Evolutionary conservation across 2,113 vertebrate genomes (phyloP).

Genomic region (Anhinga rufa): DNA sequence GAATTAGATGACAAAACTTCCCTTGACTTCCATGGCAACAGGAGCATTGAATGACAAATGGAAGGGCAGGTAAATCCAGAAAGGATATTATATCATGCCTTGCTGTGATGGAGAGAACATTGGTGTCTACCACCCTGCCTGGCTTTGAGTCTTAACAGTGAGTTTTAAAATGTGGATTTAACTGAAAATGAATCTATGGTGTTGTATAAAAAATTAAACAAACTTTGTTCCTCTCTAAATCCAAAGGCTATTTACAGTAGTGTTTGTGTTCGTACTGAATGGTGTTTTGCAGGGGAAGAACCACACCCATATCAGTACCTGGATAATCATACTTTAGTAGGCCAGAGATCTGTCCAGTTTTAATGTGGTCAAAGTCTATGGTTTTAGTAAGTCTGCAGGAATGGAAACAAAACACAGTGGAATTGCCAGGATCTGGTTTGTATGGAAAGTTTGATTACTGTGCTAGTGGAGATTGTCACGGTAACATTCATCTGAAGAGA

Average conservation of each 20-base stretch:
- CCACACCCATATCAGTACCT: neutral
- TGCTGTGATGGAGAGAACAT: neutral
- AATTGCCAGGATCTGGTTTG: neutral
- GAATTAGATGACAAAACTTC: neutral
- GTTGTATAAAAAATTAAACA: neutral
- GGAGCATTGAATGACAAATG: neutral
- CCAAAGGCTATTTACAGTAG: neutral
- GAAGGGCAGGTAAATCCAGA: neutral
- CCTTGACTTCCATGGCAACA: neutral
- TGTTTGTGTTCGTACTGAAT: neutral
- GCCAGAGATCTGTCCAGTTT: neutral
- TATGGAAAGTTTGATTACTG: neutral
- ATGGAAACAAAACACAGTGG: neutral
- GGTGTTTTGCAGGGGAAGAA: accelerated
- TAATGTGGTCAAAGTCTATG: neutral
- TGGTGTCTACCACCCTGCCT: neutral
- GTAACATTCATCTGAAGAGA: neutral
- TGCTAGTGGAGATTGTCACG: neutral
- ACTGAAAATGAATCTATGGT: neutral
- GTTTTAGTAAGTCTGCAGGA: neutral
- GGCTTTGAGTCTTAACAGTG: neutral
- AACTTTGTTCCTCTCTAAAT: neutral
- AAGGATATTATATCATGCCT: neutral
- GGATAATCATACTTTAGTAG: neutral
- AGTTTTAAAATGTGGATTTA: neutral